Evolutionary conservation across 2,797 vertebrate genomes (phyloP).

Genomic region (Myotis findleyi): DNA sequence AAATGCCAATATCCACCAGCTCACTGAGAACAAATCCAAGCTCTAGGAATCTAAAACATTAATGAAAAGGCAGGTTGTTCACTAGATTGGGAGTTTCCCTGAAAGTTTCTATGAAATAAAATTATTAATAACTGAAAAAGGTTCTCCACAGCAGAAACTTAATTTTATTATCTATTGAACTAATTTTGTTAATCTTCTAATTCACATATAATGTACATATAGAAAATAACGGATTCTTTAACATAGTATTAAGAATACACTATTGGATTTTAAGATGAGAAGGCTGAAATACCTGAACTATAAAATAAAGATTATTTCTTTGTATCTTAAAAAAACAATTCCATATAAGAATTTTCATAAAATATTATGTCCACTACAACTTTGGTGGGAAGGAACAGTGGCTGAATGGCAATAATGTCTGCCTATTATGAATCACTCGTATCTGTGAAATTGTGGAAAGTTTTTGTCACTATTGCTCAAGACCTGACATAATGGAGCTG

Average conservation of each 20-base stretch:
- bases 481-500: background rate
- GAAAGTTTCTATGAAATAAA: constrained; percentile 34
- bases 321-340: background rate
- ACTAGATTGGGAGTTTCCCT: background rate
- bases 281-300: background rate
- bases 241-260: background rate
- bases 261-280: background rate
- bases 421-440: background rate
- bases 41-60: background rate
- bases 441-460: background rate
- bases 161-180: background rate
- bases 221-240: constrained; percentile 29
- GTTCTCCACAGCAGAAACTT: background rate
- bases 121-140: background rate
- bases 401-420: background rate
- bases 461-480: background rate
- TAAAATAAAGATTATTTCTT: background rate
- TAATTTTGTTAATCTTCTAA: constrained; percentile 8
- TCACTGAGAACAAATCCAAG: constrained; percentile 2
- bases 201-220: background rate
- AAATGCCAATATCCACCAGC: background rate
- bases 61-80: background rate
- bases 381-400: background rate
- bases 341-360: background rate
- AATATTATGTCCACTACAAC: background rate